Percentiles rank a stretch among this genome's conserved stretches.
phyloP scores from a whole-genome alignment of 2,888 invertebrate genomes.

The Hypena proboscidalis region DNA sequence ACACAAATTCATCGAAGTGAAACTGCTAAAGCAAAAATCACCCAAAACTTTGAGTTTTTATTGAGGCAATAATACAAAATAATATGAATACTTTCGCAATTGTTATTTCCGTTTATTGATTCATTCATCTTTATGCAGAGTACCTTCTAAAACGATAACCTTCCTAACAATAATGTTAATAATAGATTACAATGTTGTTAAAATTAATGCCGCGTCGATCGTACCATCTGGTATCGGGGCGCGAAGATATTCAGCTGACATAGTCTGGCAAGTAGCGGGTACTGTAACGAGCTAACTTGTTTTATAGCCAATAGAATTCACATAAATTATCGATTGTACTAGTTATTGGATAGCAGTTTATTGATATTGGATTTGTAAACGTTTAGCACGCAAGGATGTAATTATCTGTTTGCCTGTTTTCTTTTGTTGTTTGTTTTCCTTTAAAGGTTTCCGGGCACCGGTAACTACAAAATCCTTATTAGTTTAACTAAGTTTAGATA shows the following conservation, averaged over 20 bases:
- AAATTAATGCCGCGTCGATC: conserved; percentile 7
- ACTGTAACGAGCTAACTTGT: conserved; percentile 15
- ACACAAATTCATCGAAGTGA: too few relatives aligned
- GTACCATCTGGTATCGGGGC: conserved; percentile 37
- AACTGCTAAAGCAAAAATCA: too few relatives aligned
- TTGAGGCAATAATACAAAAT: too few relatives aligned
- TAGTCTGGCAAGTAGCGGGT: conserved; percentile 21
- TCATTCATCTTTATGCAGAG: too few relatives aligned
- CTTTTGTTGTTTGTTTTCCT: conserved; percentile 19
- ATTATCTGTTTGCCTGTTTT: conserved; percentile 24
- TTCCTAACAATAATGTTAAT: not conserved
- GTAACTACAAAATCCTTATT: too few relatives aligned
- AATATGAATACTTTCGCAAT: too few relatives aligned
- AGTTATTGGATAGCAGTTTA: conserved; percentile 24
- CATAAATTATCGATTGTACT: conserved; percentile 30
- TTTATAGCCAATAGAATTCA: conserved; percentile 24
- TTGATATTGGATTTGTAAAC: conserved; percentile 8
- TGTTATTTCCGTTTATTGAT: too few relatives aligned
- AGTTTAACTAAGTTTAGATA: too few relatives aligned
- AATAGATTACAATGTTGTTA: not conserved
- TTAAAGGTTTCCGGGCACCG: not conserved
- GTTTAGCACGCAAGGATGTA: conserved; percentile 27
- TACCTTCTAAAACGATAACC: too few relatives aligned
- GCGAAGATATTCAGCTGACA: conserved; percentile 25
- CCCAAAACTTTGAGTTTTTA: too few relatives aligned